Base-by-base conservation (phyloP, 2,888 invertebrate genomes). In the Pammene aurita region DNA sequence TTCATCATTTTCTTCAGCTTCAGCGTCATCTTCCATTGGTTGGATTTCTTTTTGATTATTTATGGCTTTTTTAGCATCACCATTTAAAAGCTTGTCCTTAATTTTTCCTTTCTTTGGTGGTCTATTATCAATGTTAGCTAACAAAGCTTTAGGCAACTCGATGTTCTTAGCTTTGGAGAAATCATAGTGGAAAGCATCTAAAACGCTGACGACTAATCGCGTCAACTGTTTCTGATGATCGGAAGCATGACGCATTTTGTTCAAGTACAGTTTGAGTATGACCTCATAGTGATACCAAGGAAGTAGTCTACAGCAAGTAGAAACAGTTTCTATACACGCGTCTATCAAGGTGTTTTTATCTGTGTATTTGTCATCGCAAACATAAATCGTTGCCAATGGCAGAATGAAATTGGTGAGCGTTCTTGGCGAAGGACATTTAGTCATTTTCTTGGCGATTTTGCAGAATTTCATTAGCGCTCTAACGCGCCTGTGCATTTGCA, bases 101-200 rank as follows among this genome's bases (percentile, higher is more conserved):
- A 72, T 14, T 50, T 57, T 62, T 44, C 70, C 66, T 58, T 73
- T 67, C 26, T 48, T 69, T 16, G 35, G 64, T 16, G 54, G 55
- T 54, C 69, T 65, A 42, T 46, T 64, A 42, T 65, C 69, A 26
- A 87, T 76, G 74, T 82, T 86, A 71, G 76, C 78, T 9, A 84
- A 77, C 50, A 91, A 78, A 42, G 85, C 81, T 82, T 88, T 88
- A 1, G 90, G 88, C 35, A 89, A 72, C 71, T 89, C 86, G 67
- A 87, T 84, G 61, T 84, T 79, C 75, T 90, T 84, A 0, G 84
- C 94, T 82, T 95, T 95, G 0, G 94, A 94, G 60, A 98, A 92
- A 90, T 98, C 97, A 85, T 96, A 99, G 88, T 98, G 98, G 81
- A 98, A 99, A 0, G 96, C 95, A 82, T 98, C 97, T 72, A 99